These are phyloP conservation scores for Scelioninae gen. 2 DNA, from an alignment of 2,888 invertebrate species.

Conservation along the genomic window DNA sequence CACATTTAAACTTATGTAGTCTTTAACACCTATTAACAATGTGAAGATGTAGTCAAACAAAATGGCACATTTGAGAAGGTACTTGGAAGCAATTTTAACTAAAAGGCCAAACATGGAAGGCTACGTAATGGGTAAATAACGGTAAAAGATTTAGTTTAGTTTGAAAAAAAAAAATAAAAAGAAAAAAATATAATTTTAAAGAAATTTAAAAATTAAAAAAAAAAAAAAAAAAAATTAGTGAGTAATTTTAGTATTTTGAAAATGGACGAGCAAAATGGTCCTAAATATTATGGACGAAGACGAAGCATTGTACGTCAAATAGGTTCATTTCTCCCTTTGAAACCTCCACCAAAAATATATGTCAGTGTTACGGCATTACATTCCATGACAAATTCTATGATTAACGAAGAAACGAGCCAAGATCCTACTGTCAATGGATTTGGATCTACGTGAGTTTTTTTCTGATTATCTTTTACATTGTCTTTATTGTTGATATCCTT, in stretches of 20 bases:
- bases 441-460: conserved; percentile 56
- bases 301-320: conserved; percentile 73
- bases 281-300: conserved; percentile 72
- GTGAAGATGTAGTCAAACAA: no score
- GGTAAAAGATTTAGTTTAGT: no score
- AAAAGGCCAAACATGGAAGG: no score
- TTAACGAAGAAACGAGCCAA: conserved; percentile 69
- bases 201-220: no score
- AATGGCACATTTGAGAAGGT: no score
- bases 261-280: conserved; percentile 49
- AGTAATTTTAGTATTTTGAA: background rate
- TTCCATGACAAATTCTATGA: conserved; percentile 74
- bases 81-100: no score
- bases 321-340: conserved; percentile 72
- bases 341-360: conserved; percentile 73
- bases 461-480: background rate
- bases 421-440: conserved; percentile 67
- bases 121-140: no score
- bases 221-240: background rate
- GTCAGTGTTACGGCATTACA: conserved; percentile 74
- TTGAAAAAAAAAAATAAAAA: no score
- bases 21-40: no score
- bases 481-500: background rate
- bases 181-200: no score
- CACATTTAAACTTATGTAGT: no score